Evolutionary conservation across 1,140 invertebrate species (phyloP).

Genomic region (Pseudomyrmex pallidus): DNA sequence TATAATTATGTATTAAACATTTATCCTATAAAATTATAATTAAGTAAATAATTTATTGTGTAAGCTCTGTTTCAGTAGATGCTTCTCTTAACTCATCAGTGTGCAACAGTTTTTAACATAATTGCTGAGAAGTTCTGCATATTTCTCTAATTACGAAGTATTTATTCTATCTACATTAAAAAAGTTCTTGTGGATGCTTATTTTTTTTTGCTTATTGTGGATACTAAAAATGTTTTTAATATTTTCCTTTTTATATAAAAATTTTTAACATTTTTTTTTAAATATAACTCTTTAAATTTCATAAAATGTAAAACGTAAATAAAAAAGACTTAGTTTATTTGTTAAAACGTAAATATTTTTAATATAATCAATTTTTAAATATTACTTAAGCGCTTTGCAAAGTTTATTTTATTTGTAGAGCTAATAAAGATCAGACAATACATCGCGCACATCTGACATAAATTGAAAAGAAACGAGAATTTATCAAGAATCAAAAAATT

Average conservation of each 20-base stretch:
- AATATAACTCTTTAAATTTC: no score
- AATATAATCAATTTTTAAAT: no score
- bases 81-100: not conserved
- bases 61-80: not conserved
- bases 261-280: no score
- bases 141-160: conserved; percentile 1
- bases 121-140: conserved; percentile 31
- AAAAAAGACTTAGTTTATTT: no score
- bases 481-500: conserved; percentile 33
- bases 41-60: no score
- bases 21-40: not conserved
- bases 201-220: no score
- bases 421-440: not conserved
- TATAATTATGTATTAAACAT: conserved; percentile 8
- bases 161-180: not conserved
- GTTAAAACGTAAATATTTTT: no score
- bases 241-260: not conserved
- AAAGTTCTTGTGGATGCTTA: no score
- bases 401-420: not conserved
- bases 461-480: not conserved
- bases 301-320: no score
- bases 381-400: no score
- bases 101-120: conserved; percentile 16
- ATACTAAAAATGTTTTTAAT: not conserved
- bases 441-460: not conserved